A percentile compares a stretch with the other conserved stretches of the same genome.
These are phyloP conservation scores for Buceros bicornis DNA, from an alignment of 2,797 vertebrate genomes.

Conservation along the genomic window DNA sequence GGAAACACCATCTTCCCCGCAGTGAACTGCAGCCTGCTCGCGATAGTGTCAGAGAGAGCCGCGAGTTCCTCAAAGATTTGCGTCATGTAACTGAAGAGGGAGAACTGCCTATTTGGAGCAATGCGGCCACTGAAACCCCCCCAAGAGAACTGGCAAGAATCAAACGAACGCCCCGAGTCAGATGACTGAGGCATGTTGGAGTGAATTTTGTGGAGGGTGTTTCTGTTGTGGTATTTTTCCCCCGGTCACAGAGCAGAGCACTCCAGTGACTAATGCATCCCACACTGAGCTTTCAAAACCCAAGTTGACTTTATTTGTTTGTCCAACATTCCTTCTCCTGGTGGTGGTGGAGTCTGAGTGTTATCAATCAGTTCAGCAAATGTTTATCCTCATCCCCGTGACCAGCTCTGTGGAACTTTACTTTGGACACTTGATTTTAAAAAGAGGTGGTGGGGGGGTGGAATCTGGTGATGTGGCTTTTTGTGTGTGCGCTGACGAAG, in stretches of 20 bases:
- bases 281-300: conserved; percentile 11
- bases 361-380: conserved; percentile 26
- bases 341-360: neutral
- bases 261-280: conserved; percentile 42
- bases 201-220: neutral
- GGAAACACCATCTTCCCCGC: neutral
- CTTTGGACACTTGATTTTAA: conserved; percentile 5
- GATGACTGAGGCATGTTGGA: neutral
- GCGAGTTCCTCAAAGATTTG: neutral
- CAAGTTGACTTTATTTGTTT: conserved; percentile 10
- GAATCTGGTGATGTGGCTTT: neutral
- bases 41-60: neutral
- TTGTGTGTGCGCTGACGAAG: neutral
- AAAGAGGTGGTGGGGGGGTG: neutral
- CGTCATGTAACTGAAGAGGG: neutral
- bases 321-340: conserved; percentile 18
- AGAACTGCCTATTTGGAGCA: no score
- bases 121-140: no score
- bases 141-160: neutral
- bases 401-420: conserved; percentile 13
- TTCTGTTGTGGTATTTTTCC: neutral
- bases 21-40: neutral
- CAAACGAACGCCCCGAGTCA: neutral
- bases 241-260: neutral
- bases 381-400: conserved; percentile 30